These are phyloP conservation scores for Cranoglanis bouderius DNA, from an alignment of 2,113 vertebrate species.

Conservation along the genomic window DNA sequence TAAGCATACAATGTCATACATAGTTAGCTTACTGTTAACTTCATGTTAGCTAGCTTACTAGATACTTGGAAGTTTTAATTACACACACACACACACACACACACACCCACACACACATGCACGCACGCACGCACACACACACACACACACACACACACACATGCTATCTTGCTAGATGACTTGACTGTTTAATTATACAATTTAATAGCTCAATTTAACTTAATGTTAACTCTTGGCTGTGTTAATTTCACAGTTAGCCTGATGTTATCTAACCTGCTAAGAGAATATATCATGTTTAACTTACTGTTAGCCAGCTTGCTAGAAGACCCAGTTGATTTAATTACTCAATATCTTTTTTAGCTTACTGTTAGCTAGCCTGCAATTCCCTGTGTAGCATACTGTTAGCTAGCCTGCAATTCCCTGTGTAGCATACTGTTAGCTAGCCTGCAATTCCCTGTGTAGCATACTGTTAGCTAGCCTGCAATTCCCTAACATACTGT, in stretches of 20 bases:
- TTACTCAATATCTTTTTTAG: neutral
- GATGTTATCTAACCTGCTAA: neutral
- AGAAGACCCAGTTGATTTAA: neutral
- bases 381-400: neutral
- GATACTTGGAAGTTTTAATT: neutral
- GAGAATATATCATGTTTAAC: neutral
- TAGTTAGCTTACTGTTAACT: too few species aligned
- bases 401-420: neutral
- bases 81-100: too few species aligned
- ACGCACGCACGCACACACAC: too few species aligned
- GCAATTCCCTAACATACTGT: too few species aligned
- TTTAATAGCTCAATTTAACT: neutral
- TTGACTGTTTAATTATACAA: neutral
- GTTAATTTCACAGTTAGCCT: neutral
- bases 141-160: too few species aligned
- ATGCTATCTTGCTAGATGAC: neutral
- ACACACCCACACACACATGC: too few species aligned
- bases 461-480: too few species aligned
- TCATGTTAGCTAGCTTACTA: neutral
- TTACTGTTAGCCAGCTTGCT: neutral
- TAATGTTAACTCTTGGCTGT: neutral
- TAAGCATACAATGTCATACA: neutral
- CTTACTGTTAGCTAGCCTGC: neutral
- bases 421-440: neutral
- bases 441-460: too few species aligned